Evolutionary conservation across 2,113 vertebrate species (phyloP), one percentile per base, ranked within the genome.

Genomic region (Pseudorasbora parva): DNA sequence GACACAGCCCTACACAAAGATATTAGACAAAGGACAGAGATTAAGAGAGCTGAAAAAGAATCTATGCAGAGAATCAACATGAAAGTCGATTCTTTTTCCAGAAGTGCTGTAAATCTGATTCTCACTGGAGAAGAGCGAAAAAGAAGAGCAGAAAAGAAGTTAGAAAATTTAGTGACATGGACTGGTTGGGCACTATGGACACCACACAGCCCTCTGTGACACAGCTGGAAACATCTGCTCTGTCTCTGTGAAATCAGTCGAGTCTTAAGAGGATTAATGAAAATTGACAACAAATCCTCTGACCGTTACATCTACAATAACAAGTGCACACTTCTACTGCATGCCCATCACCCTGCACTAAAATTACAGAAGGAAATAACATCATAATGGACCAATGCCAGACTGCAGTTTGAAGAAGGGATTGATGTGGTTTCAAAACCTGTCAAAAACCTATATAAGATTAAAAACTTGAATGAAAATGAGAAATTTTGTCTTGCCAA

Each of bases 191-290:
- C 15, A 27, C 60, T 60, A n/a, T 64, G 43, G 66, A 43, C 57
- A 27, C 33, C 4, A 37, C 33, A 71, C n/a, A 71, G 27, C 62
- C 14, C 10, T 56, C 37, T 45, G 33, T 47, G 33, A 45, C 51
- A 78, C 47, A 78, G 30, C 82, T 84, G 64, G 62, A 59, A 78
- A 47, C 64, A 84, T 71, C 75, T 84, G 33, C 9, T 43, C 30
- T 77, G 21, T 84, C 54, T 84, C 62, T 79, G 54, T 72, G 51
- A 79, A 75, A 82, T 45, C 68, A 69, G 9, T n/a, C 4, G 3
- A 66, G 12, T 81, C 47, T 69, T 81, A 71, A 81, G 47, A 54
- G 79, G 64, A 81, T 81, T 81, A 71, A 21, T 33, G 21, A 69
- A 37, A 69, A 30, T 8, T 68, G 78, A 81, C 77, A 66, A 66